Conservation (phyloP, 2,888 invertebrate species). For the Panzeria rudis region DNA sequence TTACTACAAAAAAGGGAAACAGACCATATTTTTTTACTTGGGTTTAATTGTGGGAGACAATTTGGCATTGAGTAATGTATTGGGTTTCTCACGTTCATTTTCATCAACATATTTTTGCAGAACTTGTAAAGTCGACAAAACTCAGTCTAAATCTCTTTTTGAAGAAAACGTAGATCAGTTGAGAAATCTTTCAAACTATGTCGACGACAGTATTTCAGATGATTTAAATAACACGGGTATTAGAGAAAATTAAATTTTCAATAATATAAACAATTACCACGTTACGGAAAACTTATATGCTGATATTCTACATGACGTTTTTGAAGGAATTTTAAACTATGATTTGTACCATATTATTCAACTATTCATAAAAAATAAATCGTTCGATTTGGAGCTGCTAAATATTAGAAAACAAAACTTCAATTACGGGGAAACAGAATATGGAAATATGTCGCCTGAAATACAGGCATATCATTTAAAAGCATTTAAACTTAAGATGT, state of each 20-base stretch:
- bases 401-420: too few species aligned
- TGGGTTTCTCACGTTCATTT: conserved; percentile 46
- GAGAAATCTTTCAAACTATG: neutral
- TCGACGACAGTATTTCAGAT: neutral
- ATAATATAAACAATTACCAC: too few species aligned
- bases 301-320: too few species aligned
- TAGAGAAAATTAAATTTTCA: conserved; percentile 14
- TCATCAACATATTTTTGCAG: conserved; percentile 33
- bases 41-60: conserved; percentile 37
- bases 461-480: too few species aligned
- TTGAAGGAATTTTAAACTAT: too few species aligned
- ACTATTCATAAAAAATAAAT: too few species aligned
- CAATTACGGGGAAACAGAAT: too few species aligned
- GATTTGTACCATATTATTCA: too few species aligned
- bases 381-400: too few species aligned
- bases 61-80: conserved; percentile 37
- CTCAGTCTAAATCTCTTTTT: neutral
- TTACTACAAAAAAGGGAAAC: conserved; percentile 12
- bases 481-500: too few species aligned
- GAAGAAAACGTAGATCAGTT: neutral
- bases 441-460: too few species aligned
- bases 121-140: conserved; percentile 24
- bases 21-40: conserved; percentile 13
- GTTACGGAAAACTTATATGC: too few species aligned
- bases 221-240: neutral